These are phyloP conservation scores for Trididemnum miniatum DNA, from an alignment of 23 tunicate species.

Conservation along the genomic window DNA sequence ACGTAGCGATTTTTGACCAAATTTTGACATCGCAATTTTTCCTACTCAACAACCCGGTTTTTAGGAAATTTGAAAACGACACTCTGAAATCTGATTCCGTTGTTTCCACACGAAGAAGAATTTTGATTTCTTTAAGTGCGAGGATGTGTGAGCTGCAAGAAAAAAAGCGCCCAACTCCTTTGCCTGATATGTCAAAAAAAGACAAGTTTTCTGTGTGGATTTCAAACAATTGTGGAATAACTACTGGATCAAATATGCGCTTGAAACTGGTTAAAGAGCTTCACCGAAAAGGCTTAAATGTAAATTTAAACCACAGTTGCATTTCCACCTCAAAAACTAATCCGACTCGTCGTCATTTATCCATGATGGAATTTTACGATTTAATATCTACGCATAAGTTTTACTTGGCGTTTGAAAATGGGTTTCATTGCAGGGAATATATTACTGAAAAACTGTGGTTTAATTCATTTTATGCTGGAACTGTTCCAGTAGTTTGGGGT, in stretches of 20 bases:
- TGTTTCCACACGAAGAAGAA: not conserved
- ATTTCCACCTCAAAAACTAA: not conserved
- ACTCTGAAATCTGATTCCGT: not conserved
- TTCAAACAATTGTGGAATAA: conserved; percentile 34
- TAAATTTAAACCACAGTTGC: not conserved
- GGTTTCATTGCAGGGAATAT: conserved; percentile 45
- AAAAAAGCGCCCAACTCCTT: not conserved
- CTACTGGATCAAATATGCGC: conserved; percentile 38
- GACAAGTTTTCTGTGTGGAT: conserved; percentile 15
- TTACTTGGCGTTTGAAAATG: conserved; percentile 68
- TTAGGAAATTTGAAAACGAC: not conserved
- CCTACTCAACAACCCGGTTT: no score
- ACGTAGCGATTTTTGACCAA: no score
- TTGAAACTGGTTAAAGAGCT: conserved; percentile 4
- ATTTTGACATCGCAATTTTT: no score
- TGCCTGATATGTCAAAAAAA: conserved; percentile 8
- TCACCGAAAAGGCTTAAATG: not conserved
- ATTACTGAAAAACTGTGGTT: conserved; percentile 51
- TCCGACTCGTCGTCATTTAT: not conserved
- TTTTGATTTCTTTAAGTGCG: not conserved
- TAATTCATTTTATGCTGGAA: conserved; percentile 15
- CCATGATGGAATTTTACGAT: not conserved
- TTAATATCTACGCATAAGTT: conserved; percentile 39
- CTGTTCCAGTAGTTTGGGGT: conserved; percentile 56
- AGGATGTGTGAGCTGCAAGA: not conserved